Base-by-base conservation (phyloP, 1,140 invertebrate species). In the Lepeophtheirus salmonis region DNA sequence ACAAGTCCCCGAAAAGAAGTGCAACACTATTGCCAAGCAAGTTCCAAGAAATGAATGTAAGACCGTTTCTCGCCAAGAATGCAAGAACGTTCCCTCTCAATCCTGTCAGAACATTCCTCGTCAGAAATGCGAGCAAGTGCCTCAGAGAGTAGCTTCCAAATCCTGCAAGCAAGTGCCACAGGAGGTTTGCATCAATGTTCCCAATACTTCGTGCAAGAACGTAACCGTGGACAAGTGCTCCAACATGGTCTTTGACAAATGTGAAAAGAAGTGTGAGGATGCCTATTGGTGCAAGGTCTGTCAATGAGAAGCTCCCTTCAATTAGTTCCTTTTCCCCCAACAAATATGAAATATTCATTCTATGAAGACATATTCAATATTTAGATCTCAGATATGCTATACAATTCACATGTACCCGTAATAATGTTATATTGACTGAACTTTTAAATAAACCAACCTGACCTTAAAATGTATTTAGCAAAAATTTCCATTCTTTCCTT, bases 201-300 rank as follows among this genome's bases (percentile, higher is more conserved):
- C 56, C 13, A 57, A 57, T n/a, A 23, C 17, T 13, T 17, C 17
- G 23, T 57, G 56, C 16, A 17, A 41, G 23, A 21, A 24, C 23
- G 56, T 60, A 1, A 60, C 30, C 16, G 3, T 18, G 14, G 16
- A 50, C 3, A 50, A 50, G 13, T 60, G 57, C 57, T 2, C 16
- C n/a, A 18, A 52, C 14, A 51, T 50, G n/a, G n/a, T 24, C 17
- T 17, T 52, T 16, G 49, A 60, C 3, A 50, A 60, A 24, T 60
- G 57, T 24, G 17, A 50, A 12, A 21, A 60, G 30, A 50, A 60
- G 23, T 60, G 57, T 41, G 57, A 60, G 41, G 41, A 50, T 41
- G 48, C 30, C 18, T 60, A 51, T 51, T 60, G 57, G 57, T 60
- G 57, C 57, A 60, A 60, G 49, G 57, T 60, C 23, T 60, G 57